Evolutionary conservation across 2,888 invertebrate genomes (phyloP).

Genomic region (Erebia palarica): DNA sequence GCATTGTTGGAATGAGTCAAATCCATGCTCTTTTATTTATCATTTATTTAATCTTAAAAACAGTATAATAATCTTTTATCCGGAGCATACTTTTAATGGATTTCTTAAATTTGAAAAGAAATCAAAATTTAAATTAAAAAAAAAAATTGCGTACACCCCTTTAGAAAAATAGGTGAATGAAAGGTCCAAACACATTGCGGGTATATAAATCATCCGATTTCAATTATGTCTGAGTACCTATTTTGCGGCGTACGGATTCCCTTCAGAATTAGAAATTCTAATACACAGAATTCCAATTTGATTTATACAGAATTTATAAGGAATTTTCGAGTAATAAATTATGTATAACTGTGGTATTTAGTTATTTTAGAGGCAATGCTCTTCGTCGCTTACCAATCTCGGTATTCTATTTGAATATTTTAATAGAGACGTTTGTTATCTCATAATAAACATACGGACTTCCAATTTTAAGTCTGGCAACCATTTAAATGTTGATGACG

Average conservation of each 20-base stretch:
- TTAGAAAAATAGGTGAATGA: neutral
- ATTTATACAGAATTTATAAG: conserved; percentile 20
- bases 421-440: no score
- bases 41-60: no score
- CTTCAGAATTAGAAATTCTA: conserved; percentile 21
- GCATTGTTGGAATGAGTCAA: no score
- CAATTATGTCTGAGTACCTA: conserved; percentile 16
- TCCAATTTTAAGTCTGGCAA: no score
- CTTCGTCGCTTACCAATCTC: neutral
- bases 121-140: no score
- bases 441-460: no score
- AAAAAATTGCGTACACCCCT: no score
- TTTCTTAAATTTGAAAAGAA: no score
- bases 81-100: no score
- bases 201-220: conserved; percentile 18
- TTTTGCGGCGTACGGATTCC: conserved; percentile 15
- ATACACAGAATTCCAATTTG: conserved; percentile 17
- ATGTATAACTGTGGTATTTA: conserved; percentile 15
- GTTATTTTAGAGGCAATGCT: conserved; percentile 4
- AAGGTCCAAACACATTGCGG: conserved; percentile 12
- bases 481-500: no score
- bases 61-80: no score
- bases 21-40: no score
- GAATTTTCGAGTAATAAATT: conserved; percentile 17
- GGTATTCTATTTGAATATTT: neutral